phyloP scores from a whole-genome alignment of 2,888 invertebrate genomes.

The Osmoderma eremita region DNA sequence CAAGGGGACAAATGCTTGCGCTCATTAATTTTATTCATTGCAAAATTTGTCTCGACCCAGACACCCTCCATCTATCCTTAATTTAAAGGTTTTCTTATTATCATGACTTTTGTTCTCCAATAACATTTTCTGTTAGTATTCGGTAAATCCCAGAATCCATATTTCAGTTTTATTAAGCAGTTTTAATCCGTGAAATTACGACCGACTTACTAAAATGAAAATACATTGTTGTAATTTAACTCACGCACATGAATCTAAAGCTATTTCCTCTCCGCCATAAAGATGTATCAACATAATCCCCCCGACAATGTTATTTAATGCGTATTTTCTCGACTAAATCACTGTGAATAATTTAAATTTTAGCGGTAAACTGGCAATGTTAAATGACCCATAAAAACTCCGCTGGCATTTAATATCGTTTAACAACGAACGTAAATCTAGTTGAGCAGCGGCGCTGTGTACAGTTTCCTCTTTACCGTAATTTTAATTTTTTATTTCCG shows the following conservation, averaged over 20 bases:
- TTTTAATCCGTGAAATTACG: too few relatives aligned
- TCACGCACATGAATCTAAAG: background rate
- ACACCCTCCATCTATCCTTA: too few relatives aligned
- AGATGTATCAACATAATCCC: conserved; percentile 11
- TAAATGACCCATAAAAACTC: conserved; percentile 27
- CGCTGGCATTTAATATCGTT: conserved; percentile 32
- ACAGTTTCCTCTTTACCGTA: conserved; percentile 4
- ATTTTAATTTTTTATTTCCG: conserved; percentile 19
- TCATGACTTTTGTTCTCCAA: too few relatives aligned
- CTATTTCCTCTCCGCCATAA: background rate
- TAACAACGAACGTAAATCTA: conserved; percentile 32
- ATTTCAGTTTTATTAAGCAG: too few relatives aligned
- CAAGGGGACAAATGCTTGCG: too few relatives aligned
- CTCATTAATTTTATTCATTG: too few relatives aligned
- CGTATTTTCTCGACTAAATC: conserved; percentile 19
- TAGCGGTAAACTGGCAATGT: conserved; percentile 6
- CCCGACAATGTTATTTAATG: conserved; percentile 9
- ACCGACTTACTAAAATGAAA: too few relatives aligned
- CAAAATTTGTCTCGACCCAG: too few relatives aligned
- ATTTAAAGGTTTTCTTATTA: too few relatives aligned
- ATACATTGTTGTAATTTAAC: conserved; percentile 8
- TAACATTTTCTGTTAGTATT: too few relatives aligned
- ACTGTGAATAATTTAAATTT: conserved; percentile 11
- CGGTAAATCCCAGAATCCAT: too few relatives aligned
- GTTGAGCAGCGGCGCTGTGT: conserved; percentile 5